Base-by-base conservation (phyloP, 2,113 vertebrate genomes). In the Tamias sibiricus region DNA sequence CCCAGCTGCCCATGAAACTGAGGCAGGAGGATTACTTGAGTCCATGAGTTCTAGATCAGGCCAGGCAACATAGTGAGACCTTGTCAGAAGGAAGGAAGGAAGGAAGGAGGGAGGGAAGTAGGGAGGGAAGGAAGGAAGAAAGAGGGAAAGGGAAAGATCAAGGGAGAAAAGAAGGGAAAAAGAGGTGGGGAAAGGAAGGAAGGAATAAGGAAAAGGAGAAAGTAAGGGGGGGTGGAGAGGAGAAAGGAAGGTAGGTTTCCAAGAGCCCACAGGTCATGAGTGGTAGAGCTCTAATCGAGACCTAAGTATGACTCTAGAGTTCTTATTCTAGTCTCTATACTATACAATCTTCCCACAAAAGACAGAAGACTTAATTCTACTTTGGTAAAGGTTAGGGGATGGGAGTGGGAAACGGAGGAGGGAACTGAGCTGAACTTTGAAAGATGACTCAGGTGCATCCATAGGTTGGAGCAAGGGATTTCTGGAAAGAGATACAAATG, bases 181-280 rank as follows among this genome's bases (percentile, higher is more conserved):
- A 57, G 12, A 8, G 49, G 26, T 14, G 9, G 47, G 8, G 11
- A 28, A 13, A 7, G 32, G 0, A 17, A 32, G 20, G 4, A 8
- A 20, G 8, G 7, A 22, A 19, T 14, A 8, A 16, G 11, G 6
- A 16, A 16, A 17, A 17, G 4, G 6, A 17, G 17, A 5, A 6
- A 54, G 52, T 0, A 16, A 17, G 14, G 52, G 4, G 14, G 4
- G 3, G 52, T 4, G 52, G 19, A 57, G 54, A 6, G 54, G 20
- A 22, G 54, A 54, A 49, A 17, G 17, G 54, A 54, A 54, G 47
- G 47, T 49, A 20, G 19, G 17, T 19, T 54, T 54, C 54, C 54
- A 66, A 66, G 12, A 68, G 74, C 12, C 62, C 75, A 75, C 24
- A 57, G 44, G 16, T 81, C 54, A 57, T 57, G 54, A 35, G 1